A percentile compares a stretch with the other conserved stretches of the same genome.
Evolutionary conservation across 1,140 invertebrate species (phyloP).

Genomic region (Pseudachorutes palmiensis): DNA sequence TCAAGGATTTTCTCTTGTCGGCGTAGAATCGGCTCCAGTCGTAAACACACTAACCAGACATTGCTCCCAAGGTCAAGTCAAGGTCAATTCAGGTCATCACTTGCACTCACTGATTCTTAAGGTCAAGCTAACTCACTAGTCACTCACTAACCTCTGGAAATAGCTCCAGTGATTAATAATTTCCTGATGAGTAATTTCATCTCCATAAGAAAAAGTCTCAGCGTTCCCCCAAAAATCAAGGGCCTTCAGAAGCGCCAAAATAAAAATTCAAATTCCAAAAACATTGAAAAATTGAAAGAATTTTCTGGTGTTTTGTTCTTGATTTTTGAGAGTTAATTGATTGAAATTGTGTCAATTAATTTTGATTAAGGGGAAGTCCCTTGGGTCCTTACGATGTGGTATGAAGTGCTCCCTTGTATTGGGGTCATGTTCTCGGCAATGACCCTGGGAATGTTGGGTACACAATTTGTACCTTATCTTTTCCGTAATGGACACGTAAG

Average conservation of each 20-base stretch:
- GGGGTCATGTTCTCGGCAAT: constrained; percentile 24
- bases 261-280: neutral
- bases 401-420: constrained; percentile 30
- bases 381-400: constrained; percentile 35
- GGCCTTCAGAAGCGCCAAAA: neutral
- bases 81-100: too few relatives aligned
- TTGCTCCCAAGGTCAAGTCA: too few relatives aligned
- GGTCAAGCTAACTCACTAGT: too few relatives aligned
- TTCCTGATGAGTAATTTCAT: too few relatives aligned
- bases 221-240: neutral
- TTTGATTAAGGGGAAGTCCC: too few relatives aligned
- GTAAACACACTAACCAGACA: too few relatives aligned
- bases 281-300: neutral
- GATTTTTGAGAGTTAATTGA: neutral
- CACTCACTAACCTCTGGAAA: too few relatives aligned
- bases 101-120: too few relatives aligned
- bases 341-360: neutral
- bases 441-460: constrained; percentile 16
- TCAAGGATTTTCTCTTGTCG: too few relatives aligned
- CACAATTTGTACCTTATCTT: constrained; percentile 1
- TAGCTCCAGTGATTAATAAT: too few relatives aligned
- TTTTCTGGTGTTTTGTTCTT: neutral
- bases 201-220: neutral
- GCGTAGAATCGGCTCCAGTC: too few relatives aligned
- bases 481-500: constrained; percentile 18